Conservation (phyloP, 2,113 vertebrate genomes). For the Donacobius atricapilla region DNA sequence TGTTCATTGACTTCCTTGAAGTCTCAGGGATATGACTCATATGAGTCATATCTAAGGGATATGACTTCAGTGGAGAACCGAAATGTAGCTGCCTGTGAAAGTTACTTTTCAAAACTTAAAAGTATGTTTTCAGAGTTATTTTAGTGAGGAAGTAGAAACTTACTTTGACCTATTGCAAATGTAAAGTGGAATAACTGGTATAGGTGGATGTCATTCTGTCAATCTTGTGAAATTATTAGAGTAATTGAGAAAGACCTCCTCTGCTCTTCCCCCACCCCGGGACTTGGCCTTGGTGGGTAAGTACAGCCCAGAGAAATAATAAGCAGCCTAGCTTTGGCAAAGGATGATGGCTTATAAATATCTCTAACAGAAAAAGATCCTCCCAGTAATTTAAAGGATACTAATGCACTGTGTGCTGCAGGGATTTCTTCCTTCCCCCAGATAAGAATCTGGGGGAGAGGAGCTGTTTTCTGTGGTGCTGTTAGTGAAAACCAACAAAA, state of each 20-base stretch:
- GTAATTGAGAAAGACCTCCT: background rate
- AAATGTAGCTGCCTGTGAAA: background rate
- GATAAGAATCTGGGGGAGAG: background rate
- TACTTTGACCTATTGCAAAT: background rate
- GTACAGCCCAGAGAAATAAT: background rate
- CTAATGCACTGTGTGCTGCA: background rate
- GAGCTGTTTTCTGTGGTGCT: background rate
- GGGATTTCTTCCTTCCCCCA: background rate
- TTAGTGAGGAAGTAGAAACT: background rate
- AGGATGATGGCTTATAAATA: background rate
- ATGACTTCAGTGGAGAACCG: background rate
- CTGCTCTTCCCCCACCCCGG: background rate
- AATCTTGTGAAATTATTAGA: background rate
- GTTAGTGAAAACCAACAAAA: background rate
- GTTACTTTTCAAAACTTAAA: background rate
- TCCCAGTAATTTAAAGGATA: background rate
- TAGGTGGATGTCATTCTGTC: background rate
- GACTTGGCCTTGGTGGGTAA: background rate
- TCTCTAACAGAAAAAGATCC: background rate
- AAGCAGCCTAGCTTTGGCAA: background rate
- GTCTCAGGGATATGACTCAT: background rate
- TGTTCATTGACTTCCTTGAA: background rate
- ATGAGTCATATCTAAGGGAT: too few relatives aligned
- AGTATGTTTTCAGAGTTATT: background rate
- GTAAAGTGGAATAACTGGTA: slow-evolving; percentile 13